Base-by-base conservation (phyloP, 2,888 invertebrate genomes). In the Peribatodes rhomboidaria region DNA sequence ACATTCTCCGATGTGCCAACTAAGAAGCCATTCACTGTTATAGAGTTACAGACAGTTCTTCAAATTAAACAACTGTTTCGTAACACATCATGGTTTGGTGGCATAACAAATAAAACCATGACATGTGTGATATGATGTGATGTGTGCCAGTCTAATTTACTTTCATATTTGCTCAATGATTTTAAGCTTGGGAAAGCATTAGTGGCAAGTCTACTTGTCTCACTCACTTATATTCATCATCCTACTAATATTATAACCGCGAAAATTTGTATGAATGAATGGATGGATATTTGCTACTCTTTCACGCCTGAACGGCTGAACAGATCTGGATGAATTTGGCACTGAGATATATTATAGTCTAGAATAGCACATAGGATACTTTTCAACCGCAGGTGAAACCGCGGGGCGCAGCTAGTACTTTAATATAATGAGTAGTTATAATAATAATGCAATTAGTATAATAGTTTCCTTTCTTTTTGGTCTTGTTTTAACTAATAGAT, bases 101-200 rank as follows among this genome's bases (percentile, higher is more conserved):
- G 41, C 61, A 55, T 55, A 60, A 63, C 37, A 64, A 62, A 67
- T 55, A 35, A 69, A 69, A 56, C 55, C 55, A 56, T 44, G n/a
- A 35, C 58, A 61, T 44, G 35, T 35, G 37, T 2, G n/a, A n/a
- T n/a, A n/a, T n/a, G 27, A 41, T 22, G 46, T 55, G 35, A 20
- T 52, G 57, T 42, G 52, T 58, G 61, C 50, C 31, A 22, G 20
- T 55, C 54, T 55, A 62, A 65, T 66, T 64, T 62, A 64, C 65
- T 56, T 70, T 57, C 62, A 60, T 69, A 67, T 74, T 70, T 73
- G 68, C 70, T 72, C 71, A 64, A 72, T 70, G 57, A 60, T 61
- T 69, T 64, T 61, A 22, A 69, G 64, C 47, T 56, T 53, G 76
- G 70, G 74, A 78, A 78, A 76, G 75, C 69, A 42, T 27, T 41